phyloP scores from a whole-genome alignment of 2,113 vertebrate species.

The Halichoerus grypus region DNA sequence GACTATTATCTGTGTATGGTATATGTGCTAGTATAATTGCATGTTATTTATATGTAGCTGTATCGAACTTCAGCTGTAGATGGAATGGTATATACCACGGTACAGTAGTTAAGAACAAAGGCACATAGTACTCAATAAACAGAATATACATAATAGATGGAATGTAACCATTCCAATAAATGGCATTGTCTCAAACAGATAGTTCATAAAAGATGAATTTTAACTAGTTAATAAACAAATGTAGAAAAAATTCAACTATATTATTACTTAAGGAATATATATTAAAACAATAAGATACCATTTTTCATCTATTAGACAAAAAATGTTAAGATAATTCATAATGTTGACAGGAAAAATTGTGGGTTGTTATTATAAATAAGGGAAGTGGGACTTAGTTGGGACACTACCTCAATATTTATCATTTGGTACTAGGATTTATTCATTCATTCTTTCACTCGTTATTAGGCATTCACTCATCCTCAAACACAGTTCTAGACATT shows the following conservation, averaged over 20 bases:
- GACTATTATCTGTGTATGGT: neutral
- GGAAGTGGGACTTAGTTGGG: neutral
- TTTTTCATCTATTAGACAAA: constrained; percentile 22
- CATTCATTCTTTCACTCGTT: constrained; percentile 1
- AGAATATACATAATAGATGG: neutral
- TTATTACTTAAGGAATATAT: constrained; percentile 27
- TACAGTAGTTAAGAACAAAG: neutral
- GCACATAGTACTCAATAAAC: neutral
- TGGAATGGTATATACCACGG: neutral
- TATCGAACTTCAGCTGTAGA: constrained; percentile 14
- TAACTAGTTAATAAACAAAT: constrained; percentile 43
- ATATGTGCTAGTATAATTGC: neutral
- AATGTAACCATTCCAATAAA: constrained; percentile 26
- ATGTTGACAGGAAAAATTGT: neutral
- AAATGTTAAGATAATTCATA: constrained; percentile 47
- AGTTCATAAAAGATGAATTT: constrained; percentile 28
- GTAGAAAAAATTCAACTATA: neutral
- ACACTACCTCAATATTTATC: neutral
- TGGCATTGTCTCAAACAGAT: neutral
- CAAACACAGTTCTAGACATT: constrained; percentile 4
- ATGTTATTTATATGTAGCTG: neutral
- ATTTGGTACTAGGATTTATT: neutral
- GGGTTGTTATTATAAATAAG: neutral
- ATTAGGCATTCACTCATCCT: neutral
- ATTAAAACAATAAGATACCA: constrained; percentile 52